phyloP scores from a whole-genome alignment of 2,113 vertebrate species.

The Silurus meridionalis region DNA sequence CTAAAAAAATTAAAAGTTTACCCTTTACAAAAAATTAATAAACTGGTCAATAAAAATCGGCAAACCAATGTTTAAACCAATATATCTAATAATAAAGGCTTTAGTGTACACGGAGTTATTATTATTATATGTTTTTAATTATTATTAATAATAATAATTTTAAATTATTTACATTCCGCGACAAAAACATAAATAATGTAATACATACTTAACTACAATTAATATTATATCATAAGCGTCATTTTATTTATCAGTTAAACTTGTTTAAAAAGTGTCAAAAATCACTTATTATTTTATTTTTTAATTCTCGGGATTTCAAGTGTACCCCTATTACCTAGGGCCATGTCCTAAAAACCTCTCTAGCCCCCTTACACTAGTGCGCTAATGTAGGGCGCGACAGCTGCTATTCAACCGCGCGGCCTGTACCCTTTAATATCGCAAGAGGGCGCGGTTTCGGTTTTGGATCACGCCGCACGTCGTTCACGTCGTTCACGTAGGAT shows the following conservation, averaged over 20 bases:
- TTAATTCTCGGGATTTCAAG: too few species aligned
- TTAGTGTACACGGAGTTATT: too few species aligned
- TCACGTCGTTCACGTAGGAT: slow-evolving; percentile 62
- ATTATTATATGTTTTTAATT: too few species aligned
- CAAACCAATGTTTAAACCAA: too few species aligned
- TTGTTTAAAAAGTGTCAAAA: neutral
- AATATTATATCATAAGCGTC: too few species aligned
- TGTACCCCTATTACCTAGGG: neutral
- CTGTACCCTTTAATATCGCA: neutral
- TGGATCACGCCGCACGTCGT: neutral
- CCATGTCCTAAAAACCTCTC: neutral
- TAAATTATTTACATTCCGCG: neutral
- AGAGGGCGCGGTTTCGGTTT: neutral
- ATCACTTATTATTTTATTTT: too few species aligned
- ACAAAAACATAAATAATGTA: too few species aligned
- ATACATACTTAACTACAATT: too few species aligned
- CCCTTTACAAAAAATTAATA: neutral
- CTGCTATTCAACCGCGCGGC: neutral
- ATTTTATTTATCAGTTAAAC: neutral
- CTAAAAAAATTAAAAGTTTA: neutral
- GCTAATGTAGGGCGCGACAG: neutral
- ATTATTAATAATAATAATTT: too few species aligned
- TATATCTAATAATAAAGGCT: too few species aligned
- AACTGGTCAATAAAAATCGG: neutral
- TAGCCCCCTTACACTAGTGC: neutral